phyloP scores from a whole-genome alignment of 2,888 invertebrate species.

The Leucophenga maculata region DNA sequence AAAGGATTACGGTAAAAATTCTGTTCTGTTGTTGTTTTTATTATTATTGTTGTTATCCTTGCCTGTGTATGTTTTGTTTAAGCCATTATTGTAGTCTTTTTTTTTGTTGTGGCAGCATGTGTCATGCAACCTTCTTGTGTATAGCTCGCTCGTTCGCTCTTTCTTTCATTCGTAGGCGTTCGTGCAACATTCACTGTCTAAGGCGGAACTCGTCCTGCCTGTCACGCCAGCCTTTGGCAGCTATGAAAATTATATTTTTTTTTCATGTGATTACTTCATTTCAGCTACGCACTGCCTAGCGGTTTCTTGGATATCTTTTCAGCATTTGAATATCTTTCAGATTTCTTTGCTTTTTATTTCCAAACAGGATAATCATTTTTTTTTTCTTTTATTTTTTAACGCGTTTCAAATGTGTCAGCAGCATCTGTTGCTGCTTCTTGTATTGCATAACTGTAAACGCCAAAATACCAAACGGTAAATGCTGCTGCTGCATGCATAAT shows the following conservation, averaged over 20 bases:
- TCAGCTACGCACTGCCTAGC: slow-evolving; percentile 41
- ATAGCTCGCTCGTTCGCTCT: slow-evolving; percentile 16
- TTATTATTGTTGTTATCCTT: slow-evolving; percentile 41
- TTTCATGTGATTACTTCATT: slow-evolving; percentile 58
- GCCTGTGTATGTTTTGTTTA: slow-evolving; percentile 37
- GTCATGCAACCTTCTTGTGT: slow-evolving; percentile 21
- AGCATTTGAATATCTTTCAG: slow-evolving; percentile 38
- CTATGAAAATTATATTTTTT: neutral
- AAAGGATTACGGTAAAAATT: slow-evolving; percentile 64
- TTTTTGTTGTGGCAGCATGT: slow-evolving; percentile 38
- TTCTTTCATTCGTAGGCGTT: slow-evolving; percentile 17
- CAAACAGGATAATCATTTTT: slow-evolving; percentile 23
- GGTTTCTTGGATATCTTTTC: slow-evolving; percentile 47
- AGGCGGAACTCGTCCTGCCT: slow-evolving; percentile 45
- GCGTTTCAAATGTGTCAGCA: slow-evolving; percentile 39
- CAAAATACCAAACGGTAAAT: slow-evolving; percentile 43
- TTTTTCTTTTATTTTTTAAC: slow-evolving; percentile 22
- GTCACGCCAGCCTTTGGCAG: slow-evolving; percentile 43
- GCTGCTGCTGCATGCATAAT: slow-evolving; percentile 7
- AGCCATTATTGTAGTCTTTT: slow-evolving; percentile 35
- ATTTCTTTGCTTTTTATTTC: neutral
- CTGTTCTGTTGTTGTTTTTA: slow-evolving; percentile 42
- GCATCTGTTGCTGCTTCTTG: slow-evolving; percentile 31
- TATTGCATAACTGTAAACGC: slow-evolving; percentile 61
- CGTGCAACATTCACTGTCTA: neutral